phyloP scores from a whole-genome alignment of 2,113 vertebrate species.

The Anser cygnoides region DNA sequence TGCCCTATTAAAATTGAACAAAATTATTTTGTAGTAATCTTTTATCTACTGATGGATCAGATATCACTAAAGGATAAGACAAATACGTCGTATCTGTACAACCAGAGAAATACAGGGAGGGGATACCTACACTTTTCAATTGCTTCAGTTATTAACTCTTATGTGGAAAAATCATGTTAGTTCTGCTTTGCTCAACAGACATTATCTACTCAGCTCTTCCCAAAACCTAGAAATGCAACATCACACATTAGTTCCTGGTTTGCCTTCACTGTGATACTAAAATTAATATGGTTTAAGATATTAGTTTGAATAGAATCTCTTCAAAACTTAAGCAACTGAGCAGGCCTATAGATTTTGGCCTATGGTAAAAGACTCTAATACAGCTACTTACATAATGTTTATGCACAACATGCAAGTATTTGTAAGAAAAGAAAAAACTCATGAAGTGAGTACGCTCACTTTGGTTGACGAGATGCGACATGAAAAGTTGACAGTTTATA shows the following conservation, averaged over 20 bases:
- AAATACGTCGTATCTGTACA: neutral
- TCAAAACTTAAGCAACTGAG: neutral
- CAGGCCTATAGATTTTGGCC: neutral
- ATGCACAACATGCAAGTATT: neutral
- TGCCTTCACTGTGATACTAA: neutral
- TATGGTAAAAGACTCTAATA: neutral
- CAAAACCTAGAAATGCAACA: neutral
- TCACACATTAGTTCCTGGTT: neutral
- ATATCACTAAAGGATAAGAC: neutral
- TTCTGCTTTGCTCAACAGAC: neutral
- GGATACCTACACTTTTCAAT: neutral
- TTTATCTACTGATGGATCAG: neutral
- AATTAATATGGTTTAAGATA: neutral
- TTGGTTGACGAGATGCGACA: neutral
- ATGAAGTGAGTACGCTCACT: accelerated
- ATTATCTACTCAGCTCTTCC: neutral
- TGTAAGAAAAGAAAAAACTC: neutral
- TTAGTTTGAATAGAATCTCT: neutral
- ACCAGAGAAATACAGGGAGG: neutral
- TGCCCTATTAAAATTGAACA: neutral
- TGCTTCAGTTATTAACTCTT: neutral
- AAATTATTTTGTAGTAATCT: neutral
- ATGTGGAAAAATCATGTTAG: neutral
- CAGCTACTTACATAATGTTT: neutral
- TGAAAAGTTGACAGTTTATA: neutral